Conservation (phyloP, 2,113 vertebrate genomes). For the Zonotrichia leucophrys region DNA sequence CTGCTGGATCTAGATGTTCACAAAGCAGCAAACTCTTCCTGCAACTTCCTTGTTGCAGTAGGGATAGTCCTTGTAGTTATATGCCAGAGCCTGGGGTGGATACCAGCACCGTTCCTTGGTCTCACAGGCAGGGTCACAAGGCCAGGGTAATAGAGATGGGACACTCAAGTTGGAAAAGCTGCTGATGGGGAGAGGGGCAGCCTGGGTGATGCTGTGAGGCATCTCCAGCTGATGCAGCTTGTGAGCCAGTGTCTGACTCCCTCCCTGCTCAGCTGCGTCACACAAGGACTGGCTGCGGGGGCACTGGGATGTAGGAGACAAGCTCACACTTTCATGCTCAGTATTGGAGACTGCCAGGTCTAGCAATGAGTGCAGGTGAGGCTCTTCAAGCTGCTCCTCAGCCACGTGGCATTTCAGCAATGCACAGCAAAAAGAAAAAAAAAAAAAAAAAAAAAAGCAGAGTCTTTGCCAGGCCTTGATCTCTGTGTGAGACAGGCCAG, state of each 20-base stretch:
- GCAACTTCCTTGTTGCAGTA: background rate
- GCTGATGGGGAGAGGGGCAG: background rate
- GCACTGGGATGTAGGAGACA: background rate
- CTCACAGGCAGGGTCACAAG: background rate
- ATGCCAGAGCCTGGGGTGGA: background rate
- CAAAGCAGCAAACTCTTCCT: background rate
- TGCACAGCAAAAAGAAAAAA: background rate
- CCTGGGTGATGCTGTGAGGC: background rate
- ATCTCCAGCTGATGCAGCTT: background rate
- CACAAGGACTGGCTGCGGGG: background rate
- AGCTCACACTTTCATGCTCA: background rate
- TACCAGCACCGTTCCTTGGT: background rate
- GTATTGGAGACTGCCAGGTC: background rate
- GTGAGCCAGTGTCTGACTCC: background rate
- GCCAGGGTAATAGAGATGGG: background rate
- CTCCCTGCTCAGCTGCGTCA: background rate
- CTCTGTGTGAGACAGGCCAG: background rate
- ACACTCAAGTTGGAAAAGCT: background rate
- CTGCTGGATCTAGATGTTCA: background rate
- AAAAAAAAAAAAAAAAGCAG: background rate
- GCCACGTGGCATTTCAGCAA: constrained; percentile 22
- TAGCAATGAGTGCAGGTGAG: background rate
- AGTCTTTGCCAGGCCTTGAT: background rate
- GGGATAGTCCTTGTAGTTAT: background rate
- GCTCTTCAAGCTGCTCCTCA: background rate